Conservation (phyloP, 92 coral and sea anemone species). For the Parazoanthus atlanticus region DNA sequence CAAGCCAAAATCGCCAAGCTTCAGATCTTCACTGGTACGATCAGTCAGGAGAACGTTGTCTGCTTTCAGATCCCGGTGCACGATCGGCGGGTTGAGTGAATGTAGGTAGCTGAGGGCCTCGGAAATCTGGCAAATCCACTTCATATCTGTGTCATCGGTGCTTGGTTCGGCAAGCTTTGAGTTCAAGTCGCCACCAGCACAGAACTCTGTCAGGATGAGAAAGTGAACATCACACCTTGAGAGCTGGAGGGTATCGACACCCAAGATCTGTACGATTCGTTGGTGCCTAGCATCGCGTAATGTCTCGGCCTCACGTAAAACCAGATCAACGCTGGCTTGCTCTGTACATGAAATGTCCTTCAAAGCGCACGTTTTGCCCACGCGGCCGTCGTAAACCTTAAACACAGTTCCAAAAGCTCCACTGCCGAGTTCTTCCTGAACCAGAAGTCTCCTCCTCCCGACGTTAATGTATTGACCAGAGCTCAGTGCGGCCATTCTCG, state of each 20-base stretch:
- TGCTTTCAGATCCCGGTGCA: conserved; percentile 32
- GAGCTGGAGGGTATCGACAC: conserved; percentile 27
- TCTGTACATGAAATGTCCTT: conserved; percentile 49
- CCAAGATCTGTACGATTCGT: conserved; percentile 44
- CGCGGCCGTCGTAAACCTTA: conserved; percentile 30
- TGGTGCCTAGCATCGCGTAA: conserved; percentile 46
- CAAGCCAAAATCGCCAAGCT: conserved; percentile 90
- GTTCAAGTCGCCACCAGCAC: conserved; percentile 69
- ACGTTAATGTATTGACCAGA: conserved; percentile 49
- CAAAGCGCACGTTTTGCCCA: conserved; percentile 51
- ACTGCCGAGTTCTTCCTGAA: conserved; percentile 52
- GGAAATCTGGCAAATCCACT: conserved; percentile 81
- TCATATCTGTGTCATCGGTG: conserved; percentile 39
- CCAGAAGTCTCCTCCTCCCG: conserved; percentile 26
- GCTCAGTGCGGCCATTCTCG: conserved; percentile 3
- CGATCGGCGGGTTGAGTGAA: conserved; percentile 22
- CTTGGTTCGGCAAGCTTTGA: conserved; percentile 60
- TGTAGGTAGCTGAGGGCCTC: conserved; percentile 60
- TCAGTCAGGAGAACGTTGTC: conserved; percentile 64
- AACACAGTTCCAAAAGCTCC: conserved; percentile 80
- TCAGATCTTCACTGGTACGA: conserved; percentile 57
- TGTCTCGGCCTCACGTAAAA: conserved; percentile 46
- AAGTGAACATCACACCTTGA: conserved; percentile 29
- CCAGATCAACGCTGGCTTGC: not conserved
- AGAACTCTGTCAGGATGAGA: conserved; percentile 74